A percentile compares a stretch with the other conserved stretches of the same genome.
phyloP scores from a whole-genome alignment of 1,140 invertebrate genomes.

The Pachyrhynchus sulphureomaculatus region DNA sequence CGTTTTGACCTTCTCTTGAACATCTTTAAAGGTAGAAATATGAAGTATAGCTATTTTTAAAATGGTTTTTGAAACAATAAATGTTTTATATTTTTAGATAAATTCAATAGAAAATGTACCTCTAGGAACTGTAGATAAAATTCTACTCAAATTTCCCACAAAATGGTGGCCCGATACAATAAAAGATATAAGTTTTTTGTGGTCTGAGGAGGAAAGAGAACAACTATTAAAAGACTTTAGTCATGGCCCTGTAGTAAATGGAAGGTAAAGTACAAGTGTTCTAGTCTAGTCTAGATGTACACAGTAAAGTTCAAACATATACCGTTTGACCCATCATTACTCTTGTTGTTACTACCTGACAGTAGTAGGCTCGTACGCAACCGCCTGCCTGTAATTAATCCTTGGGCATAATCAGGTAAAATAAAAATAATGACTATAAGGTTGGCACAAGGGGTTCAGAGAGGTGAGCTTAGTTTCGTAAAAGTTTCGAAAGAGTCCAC shows the following conservation, averaged over 20 bases:
- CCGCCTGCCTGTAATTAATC: no score
- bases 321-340: no score
- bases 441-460: no score
- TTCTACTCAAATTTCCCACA: slow-evolving; percentile 68
- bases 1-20: no score
- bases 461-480: no score
- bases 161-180: slow-evolving; percentile 60
- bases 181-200: slow-evolving; percentile 56
- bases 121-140: slow-evolving; percentile 73
- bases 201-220: slow-evolving; percentile 55
- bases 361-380: no score
- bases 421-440: no score
- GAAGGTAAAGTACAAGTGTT: slow-evolving; percentile 15
- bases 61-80: neutral
- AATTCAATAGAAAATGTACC: slow-evolving; percentile 64
- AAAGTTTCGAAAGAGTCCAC: no score
- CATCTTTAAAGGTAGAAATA: no score
- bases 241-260: slow-evolving; percentile 17
- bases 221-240: slow-evolving; percentile 15
- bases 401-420: no score
- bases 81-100: slow-evolving; percentile 36
- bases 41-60: no score
- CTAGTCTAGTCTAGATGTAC: neutral
- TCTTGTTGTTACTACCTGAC: no score
- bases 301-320: neutral